Base-by-base conservation (phyloP, 2,113 vertebrate genomes). In the Prionailurus viverrinus region DNA sequence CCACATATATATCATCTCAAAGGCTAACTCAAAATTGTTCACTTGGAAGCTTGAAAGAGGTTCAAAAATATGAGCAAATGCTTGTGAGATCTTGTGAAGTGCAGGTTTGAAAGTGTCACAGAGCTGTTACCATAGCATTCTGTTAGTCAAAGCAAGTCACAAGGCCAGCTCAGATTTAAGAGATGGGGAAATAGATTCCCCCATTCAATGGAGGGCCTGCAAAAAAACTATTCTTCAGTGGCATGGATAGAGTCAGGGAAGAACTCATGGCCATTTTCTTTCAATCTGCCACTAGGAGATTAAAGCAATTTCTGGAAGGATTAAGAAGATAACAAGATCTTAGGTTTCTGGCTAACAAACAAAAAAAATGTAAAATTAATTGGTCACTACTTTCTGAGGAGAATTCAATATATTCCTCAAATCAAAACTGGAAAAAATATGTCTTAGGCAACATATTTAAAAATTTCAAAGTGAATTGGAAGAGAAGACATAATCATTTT, bases 381-480 rank as follows among this genome's bases (percentile, higher is more conserved):
- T 33, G 55, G 16, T 9, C 31, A 73, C 19, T 91, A 39, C 63
- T 71, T 95, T 45, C 45, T 31, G 12, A 81, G 29, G 33, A 19
- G 6, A 88, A 48, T 68, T 18, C 27, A 91, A 71, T 27, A 53
- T 69, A 69, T 45, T 39, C 18, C 12, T 80, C 27, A 61, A 85
- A 15, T 63, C 1, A 65, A n/a, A 29, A 69, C 9, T 84, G 58
- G 55, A 86, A 74, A 79, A 25, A 83, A 71, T 78, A 31, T 31
- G 19, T 68, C n/a, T 55, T 81, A 31, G 27, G 1, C 3, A 61
- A n/a, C 0, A 39, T 78, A 55, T 2, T 66, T 36, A 95, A 89
- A 16, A n/a, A 61, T 83, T 84, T 92, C 16, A 65, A 94, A 91
- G 63, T 89, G 15, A 94, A 73, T 63, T 91, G 4, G 78, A 90